Base-by-base conservation (phyloP, 2,113 vertebrate genomes). In the Phyllopteryx taeniolatus region DNA sequence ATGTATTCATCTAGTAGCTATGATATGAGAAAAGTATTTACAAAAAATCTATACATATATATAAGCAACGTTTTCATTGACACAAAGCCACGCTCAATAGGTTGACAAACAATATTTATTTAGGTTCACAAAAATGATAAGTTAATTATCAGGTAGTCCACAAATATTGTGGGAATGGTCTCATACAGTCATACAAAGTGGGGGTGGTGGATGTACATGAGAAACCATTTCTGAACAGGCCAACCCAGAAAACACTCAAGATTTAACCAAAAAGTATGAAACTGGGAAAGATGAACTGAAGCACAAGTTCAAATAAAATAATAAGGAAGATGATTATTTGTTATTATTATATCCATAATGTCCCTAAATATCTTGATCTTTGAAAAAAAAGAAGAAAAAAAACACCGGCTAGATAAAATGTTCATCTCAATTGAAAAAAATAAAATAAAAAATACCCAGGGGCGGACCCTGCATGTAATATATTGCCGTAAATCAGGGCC, bases 61-160 rank as follows among this genome's bases (percentile, higher is more conserved):
- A 39, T 39, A 39, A 0, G 6, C 6, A 39, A 17, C 0, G 6
- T 51, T 15, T 19, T 51, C 3, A 51, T 51, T 51, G 17, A n/a
- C 8, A 65, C 31, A 46, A 27, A 46, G 59, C 6, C 35, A 15
- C 15, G 5, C 8, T 13, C 7, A 8, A 60, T 81, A 89, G 89
- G 88, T 85, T 84, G 89, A 94, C 93, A 93, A 93, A 94, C 91
- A 88, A 94, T 93, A 94, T 94, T 94, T 94, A 94, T 94, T 94
- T 92, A 94, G 91, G 91, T 94, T 94, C 93, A 94, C 93, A 94
- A 93, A 94, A 93, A 93, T 93, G 93, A 94, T 94, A 94, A 94
- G 92, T 94, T 94, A 94, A 93, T 94, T 93, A 94, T 93, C 92
- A 94, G 93, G 93, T 94, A 93, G 92, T 94, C 93, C 93, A 94